phyloP scores from a whole-genome alignment of 2,113 vertebrate species.

The Leptobrachium ailaonicum region DNA sequence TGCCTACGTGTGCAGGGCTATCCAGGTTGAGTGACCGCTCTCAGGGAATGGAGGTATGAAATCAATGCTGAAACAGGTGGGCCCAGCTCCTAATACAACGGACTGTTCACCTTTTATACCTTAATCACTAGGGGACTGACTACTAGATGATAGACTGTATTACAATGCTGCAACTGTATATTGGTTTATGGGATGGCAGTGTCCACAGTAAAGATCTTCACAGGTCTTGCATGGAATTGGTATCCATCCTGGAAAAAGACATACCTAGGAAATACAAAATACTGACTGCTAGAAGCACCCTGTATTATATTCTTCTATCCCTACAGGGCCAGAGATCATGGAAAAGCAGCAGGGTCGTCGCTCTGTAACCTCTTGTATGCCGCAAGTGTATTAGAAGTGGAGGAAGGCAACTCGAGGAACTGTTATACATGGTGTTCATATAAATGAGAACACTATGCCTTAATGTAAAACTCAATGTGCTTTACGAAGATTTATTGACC shows the following conservation, averaged over 20 bases:
- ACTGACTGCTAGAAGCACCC: neutral
- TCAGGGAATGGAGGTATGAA: constrained; percentile 26
- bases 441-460: constrained; percentile 36
- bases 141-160: neutral
- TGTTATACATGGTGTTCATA: neutral
- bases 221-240: neutral
- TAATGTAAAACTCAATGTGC: constrained; percentile 23
- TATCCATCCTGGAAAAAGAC: neutral
- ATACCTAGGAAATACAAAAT: neutral
- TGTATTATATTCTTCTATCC: neutral
- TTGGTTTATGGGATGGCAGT: neutral
- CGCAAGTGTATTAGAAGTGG: neutral
- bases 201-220: neutral
- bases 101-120: no score
- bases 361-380: neutral
- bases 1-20: constrained; percentile 15
- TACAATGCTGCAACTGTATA: neutral
- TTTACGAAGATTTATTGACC: constrained; percentile 16
- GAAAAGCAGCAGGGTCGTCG: neutral
- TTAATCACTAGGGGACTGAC: neutral
- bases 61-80: neutral
- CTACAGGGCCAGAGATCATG: neutral
- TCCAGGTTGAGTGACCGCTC: constrained; percentile 6
- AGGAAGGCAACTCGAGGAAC: neutral
- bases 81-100: no score